Base-by-base conservation (phyloP, 2,888 invertebrate genomes). In the Dicyrtomina minuta region DNA sequence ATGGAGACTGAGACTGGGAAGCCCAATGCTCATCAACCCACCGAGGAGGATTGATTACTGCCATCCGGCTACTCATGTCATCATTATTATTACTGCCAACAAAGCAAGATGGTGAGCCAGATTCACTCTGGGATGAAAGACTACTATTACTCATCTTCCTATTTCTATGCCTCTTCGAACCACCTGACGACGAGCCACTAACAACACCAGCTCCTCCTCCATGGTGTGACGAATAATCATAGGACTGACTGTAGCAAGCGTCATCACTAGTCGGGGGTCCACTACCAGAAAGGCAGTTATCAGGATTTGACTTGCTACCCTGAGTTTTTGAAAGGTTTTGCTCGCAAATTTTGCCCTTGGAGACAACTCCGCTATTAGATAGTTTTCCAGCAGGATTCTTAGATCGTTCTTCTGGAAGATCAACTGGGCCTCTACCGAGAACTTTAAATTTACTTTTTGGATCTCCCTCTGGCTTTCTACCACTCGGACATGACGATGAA, bases 121-220 rank as follows among this genome's bases (percentile, higher is more conserved):
- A 69, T 66, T 77, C 78, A 53, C 76, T 76, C 64, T 76, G 78
- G 10, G 76, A 77, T 33, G 90, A 90, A 62, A 91, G 86, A 51
- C 90, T 90, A 79, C 90, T 91, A 8, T 74, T 73, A 10, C 91
- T 91, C 0, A 90, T 90, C 79, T 90, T 91, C 0, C 89, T 88
- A 77, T 88, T 87, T 49, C 91, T 83, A 77, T 88, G 88, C 20
- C 89, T 84, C 68, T 79, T 76, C 17, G 68, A 10, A 56, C 80
- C 43, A 56, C 80, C 43, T 83, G 83, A 6, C 82, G 81, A 70
- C 81, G 82, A 17, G 81, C 41, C 24, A 70, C 72, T n/a, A n/a
- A n/a, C n/a, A n/a, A n/a, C n/a, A n/a, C n/a, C n/a, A n/a, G n/a
- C n/a, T n/a, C n/a, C n/a, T n/a, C n/a, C n/a, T n/a, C n/a, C 49